Evolutionary conservation across 2,888 invertebrate genomes (phyloP).

Genomic region (Callyntrura guangdongensis): DNA sequence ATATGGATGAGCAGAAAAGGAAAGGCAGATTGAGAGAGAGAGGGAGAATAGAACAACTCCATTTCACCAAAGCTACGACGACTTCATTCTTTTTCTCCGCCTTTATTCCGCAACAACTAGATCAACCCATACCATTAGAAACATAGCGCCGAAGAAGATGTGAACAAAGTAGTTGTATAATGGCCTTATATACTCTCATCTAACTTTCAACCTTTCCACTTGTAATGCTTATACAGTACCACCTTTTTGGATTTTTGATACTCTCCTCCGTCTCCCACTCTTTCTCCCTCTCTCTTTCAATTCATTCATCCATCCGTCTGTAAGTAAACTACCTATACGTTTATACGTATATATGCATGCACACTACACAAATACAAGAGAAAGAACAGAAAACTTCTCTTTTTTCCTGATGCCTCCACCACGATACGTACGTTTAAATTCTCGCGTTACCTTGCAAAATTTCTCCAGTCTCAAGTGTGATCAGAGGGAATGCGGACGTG

Average conservation of each 20-base stretch:
- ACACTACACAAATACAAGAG: conserved; percentile 24
- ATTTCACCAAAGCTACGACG: neutral
- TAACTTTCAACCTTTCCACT: neutral
- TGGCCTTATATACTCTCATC: neutral
- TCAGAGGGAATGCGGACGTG: conserved; percentile 49
- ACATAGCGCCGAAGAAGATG: neutral
- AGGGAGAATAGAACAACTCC: neutral
- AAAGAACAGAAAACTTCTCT: neutral
- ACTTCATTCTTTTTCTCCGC: neutral
- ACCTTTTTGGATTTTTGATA: neutral
- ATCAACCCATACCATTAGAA: conserved; percentile 3
- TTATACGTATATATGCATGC: neutral
- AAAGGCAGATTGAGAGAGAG: neutral
- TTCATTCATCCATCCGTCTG: conserved; percentile 3
- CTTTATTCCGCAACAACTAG: conserved; percentile 6
- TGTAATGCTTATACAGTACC: neutral
- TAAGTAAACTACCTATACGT: neutral
- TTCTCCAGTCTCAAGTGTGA: conserved; percentile 54
- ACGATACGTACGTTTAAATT: conserved; percentile 55
- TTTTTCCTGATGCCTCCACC: neutral
- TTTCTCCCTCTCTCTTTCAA: conserved; percentile 12
- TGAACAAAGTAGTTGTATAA: neutral
- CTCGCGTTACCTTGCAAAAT: conserved; percentile 61
- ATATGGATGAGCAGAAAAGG: neutral
- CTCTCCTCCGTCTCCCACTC: neutral